phyloP scores from a whole-genome alignment of 2,888 invertebrate genomes.

The Atrina japonica region DNA sequence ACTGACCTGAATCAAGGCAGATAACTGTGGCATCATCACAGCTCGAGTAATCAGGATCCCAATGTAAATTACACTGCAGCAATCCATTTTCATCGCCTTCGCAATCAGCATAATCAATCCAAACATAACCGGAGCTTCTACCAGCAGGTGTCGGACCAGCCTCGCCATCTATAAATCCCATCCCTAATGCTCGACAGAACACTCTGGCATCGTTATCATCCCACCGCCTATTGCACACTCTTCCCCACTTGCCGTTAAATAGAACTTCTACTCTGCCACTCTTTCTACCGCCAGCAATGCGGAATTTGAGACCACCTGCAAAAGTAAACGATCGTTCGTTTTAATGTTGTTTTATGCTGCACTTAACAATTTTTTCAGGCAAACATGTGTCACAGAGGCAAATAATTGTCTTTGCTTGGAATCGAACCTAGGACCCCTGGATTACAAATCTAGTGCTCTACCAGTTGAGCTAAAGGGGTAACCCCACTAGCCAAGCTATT shows the following conservation, averaged over 20 bases:
- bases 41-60: constrained; percentile 57
- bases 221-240: constrained; percentile 64
- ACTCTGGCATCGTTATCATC: constrained; percentile 58
- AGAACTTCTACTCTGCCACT: constrained; percentile 58
- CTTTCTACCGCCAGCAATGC: constrained; percentile 45
- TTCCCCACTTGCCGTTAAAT: constrained; percentile 61
- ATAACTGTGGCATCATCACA: constrained; percentile 65
- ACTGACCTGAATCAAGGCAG: constrained; percentile 63
- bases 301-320: constrained; percentile 60
- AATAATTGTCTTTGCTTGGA: too few relatives aligned
- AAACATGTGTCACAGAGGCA: too few relatives aligned
- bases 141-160: constrained; percentile 36
- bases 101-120: constrained; percentile 88
- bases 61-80: constrained; percentile 83
- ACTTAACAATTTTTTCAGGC: too few relatives aligned
- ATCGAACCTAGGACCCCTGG: too few relatives aligned
- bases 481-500: too few relatives aligned
- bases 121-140: constrained; percentile 60
- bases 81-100: constrained; percentile 86
- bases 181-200: constrained; percentile 58
- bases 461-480: too few relatives aligned
- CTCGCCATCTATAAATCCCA: constrained; percentile 51
- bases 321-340: not conserved
- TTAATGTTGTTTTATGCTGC: not conserved
- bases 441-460: too few relatives aligned